Evolutionary conservation across 2,888 invertebrate genomes (phyloP), one percentile per base, ranked within the genome.

Genomic region (Boloria euphrosyne): DNA sequence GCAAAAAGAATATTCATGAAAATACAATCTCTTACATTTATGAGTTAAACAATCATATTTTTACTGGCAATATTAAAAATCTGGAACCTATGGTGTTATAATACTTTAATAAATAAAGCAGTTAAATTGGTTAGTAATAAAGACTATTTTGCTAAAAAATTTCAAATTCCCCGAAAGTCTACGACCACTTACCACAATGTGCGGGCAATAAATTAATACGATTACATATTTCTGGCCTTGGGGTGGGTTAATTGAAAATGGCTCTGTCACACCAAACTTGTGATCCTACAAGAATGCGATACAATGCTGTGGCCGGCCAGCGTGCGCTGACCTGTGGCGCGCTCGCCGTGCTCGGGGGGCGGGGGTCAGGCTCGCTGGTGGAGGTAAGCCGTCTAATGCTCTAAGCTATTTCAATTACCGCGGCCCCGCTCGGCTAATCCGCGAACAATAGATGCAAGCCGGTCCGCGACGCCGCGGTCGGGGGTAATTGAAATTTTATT

Each of bases 341-440:
- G 53, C 62, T 64, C 38, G 57, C 54, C 54, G 60, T 22, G 52
- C 18, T 50, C 13, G 43, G 60, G 62, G 70, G 67, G 65, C 66
- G 73, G 74, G 73, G 77, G 70, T 76, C 82, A 83, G 52, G 79
- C 76, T 83, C 81, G 83, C 50, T 66, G 61, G 65, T 49, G 83
- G 83, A 81, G 79, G 80, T 80, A 80, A 81, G 79, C 74, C 76
- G 78, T 81, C 80, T 84, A 82, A 81, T 82, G 75, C 78, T 76
- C 80, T 79, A 79, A 82, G 83, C 80, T 82, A 79, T 81, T 78
- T 76, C 80, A 79, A 79, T 78, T 80, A 82, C 82, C 84, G 71
- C 72, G 68, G 71, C 68, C 31, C 72, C 72, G 70, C 73, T 71
- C 72, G 67, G 77, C 76, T 78, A 78, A 78, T 76, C 77, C 76